These are phyloP conservation scores for Eugnorisma glareosa DNA, from an alignment of 2,888 invertebrate species.

Conservation along the genomic window DNA sequence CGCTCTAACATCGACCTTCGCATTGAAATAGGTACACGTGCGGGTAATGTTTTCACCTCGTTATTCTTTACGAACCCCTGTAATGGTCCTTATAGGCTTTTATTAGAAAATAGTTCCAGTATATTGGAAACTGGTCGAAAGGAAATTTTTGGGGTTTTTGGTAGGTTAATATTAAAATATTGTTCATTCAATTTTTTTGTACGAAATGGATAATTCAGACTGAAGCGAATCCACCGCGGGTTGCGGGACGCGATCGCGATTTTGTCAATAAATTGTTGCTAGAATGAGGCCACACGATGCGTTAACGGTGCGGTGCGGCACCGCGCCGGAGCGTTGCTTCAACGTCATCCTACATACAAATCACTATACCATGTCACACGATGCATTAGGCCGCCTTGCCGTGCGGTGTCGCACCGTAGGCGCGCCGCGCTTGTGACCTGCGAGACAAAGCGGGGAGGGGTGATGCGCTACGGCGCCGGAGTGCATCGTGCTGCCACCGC, in stretches of 20 bases:
- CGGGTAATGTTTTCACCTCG: slow-evolving; percentile 36
- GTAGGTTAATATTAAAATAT: slow-evolving; percentile 5
- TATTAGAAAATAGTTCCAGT: slow-evolving; percentile 35
- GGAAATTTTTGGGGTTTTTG: not conserved
- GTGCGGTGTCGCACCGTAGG: no score
- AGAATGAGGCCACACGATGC: no score
- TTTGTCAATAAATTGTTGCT: not conserved
- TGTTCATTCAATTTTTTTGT: not conserved
- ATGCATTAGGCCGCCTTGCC: no score
- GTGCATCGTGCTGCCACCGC: no score
- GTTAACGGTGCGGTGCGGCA: no score
- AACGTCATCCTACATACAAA: no score
- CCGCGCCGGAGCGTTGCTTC: no score
- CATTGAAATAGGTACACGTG: slow-evolving; percentile 29
- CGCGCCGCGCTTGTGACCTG: no score
- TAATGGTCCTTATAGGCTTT: slow-evolving; percentile 21
- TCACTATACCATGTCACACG: no score
- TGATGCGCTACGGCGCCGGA: no score
- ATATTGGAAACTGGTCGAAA: slow-evolving; percentile 31
- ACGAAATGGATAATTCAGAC: not conserved
- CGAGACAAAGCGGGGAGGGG: no score
- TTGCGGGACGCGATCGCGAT: not conserved
- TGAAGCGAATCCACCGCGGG: not conserved
- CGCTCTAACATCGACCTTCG: slow-evolving; percentile 24
- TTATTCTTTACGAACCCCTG: slow-evolving; percentile 21